Evolutionary conservation across 2,797 vertebrate genomes (phyloP).

Genomic region (Anisognathus igniventris): DNA sequence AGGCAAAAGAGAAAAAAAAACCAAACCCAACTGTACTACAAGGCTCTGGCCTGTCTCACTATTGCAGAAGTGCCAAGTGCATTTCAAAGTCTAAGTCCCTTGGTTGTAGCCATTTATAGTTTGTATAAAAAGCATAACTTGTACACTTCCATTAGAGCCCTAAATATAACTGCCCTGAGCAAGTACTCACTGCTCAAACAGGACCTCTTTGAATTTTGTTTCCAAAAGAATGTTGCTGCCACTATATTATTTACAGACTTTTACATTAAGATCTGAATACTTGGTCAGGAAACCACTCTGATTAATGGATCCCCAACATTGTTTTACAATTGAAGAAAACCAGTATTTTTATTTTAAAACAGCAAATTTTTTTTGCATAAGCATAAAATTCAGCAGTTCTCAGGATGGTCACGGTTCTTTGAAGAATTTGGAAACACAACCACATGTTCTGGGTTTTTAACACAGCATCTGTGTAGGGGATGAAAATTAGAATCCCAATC

Average conservation of each 20-base stretch:
- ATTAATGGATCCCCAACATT: neutral
- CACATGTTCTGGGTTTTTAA: neutral
- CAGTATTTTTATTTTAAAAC: neutral
- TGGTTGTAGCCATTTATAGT: slow-evolving; percentile 56
- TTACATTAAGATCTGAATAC: neutral
- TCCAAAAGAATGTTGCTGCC: slow-evolving; percentile 25
- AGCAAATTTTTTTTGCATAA: neutral
- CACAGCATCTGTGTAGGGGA: neutral
- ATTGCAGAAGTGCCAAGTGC: neutral
- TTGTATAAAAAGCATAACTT: slow-evolving; percentile 52
- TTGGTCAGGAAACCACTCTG: neutral
- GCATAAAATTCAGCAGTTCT: neutral
- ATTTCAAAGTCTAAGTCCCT: slow-evolving; percentile 12
- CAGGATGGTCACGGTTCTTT: neutral
- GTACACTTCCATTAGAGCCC: slow-evolving; percentile 41
- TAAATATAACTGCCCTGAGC: slow-evolving; percentile 58
- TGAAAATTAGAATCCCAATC: neutral
- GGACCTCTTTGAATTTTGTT: slow-evolving; percentile 29
- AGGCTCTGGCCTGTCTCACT: neutral
- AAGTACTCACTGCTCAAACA: neutral
- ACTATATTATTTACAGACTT: neutral
- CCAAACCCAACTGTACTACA: neutral
- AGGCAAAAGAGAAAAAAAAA: neutral
- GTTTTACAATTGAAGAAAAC: neutral
- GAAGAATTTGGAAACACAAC: neutral